A percentile compares a stretch with the other conserved stretches of the same genome.
phyloP scores from a whole-genome alignment of 2,113 vertebrate species.

The Neofelis nebulosa region DNA sequence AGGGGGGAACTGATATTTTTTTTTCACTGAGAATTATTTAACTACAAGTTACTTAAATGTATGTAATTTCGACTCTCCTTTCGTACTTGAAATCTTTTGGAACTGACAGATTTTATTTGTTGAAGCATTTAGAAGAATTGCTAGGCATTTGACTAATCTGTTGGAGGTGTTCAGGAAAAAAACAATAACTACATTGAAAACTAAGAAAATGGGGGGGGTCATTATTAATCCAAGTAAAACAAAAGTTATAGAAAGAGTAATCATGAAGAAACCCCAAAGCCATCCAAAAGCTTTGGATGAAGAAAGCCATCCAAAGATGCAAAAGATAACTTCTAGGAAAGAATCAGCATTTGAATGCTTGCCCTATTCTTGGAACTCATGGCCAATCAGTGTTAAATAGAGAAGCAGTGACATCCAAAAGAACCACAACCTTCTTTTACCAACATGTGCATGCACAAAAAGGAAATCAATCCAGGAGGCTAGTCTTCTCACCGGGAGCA shows the following conservation, averaged over 20 bases:
- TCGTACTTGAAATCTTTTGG: background rate
- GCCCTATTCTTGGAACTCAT: background rate
- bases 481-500: background rate
- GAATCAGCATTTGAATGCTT: background rate
- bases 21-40: background rate
- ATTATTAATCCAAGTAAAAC: background rate
- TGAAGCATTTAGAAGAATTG: background rate
- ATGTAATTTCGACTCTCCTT: background rate
- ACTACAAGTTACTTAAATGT: background rate
- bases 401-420: background rate
- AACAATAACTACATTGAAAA: background rate
- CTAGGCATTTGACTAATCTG: background rate
- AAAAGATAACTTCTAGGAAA: background rate
- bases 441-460: background rate
- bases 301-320: background rate
- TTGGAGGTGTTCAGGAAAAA: background rate
- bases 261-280: background rate
- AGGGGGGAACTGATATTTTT: background rate
- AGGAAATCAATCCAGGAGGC: background rate
- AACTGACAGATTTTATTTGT: background rate
- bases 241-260: background rate
- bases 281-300: too few relatives aligned
- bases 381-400: background rate
- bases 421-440: background rate
- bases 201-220: background rate